Conservation (phyloP, 92 coral and sea anemone species). For the Metridium senile region DNA sequence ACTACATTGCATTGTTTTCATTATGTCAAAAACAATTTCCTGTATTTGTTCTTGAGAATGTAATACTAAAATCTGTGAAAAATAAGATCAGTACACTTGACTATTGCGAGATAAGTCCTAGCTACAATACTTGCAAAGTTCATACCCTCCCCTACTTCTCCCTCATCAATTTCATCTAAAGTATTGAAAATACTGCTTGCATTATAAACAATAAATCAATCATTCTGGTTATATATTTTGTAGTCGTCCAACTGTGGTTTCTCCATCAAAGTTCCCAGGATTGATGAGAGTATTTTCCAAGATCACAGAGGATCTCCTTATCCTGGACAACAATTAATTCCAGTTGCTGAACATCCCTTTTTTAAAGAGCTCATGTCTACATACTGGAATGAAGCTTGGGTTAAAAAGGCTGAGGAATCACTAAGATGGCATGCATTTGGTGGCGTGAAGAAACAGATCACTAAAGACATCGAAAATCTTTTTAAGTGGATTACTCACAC, state of each 20-base stretch:
- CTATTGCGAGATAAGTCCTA: too few relatives aligned
- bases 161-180: too few relatives aligned
- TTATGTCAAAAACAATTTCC: too few relatives aligned
- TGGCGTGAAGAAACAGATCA: conserved; percentile 40
- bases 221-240: neutral
- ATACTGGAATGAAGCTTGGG: conserved; percentile 35
- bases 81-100: too few relatives aligned
- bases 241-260: conserved; percentile 22
- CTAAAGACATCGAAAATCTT: conserved; percentile 29
- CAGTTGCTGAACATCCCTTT: neutral
- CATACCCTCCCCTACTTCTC: too few relatives aligned
- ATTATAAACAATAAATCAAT: too few relatives aligned
- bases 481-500: conserved; percentile 69
- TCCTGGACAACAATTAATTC: neutral
- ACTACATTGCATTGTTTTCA: too few relatives aligned
- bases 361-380: neutral
- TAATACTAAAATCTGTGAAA: too few relatives aligned
- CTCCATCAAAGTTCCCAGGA: conserved; percentile 30
- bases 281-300: conserved; percentile 16
- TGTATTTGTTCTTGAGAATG: too few relatives aligned
- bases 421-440: conserved; percentile 79
- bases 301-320: conserved; percentile 31
- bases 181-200: too few relatives aligned
- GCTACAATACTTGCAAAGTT: too few relatives aligned
- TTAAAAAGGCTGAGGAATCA: conserved; percentile 5